phyloP scores from a whole-genome alignment of 2,797 vertebrate genomes.

The Artibeus lituratus region DNA sequence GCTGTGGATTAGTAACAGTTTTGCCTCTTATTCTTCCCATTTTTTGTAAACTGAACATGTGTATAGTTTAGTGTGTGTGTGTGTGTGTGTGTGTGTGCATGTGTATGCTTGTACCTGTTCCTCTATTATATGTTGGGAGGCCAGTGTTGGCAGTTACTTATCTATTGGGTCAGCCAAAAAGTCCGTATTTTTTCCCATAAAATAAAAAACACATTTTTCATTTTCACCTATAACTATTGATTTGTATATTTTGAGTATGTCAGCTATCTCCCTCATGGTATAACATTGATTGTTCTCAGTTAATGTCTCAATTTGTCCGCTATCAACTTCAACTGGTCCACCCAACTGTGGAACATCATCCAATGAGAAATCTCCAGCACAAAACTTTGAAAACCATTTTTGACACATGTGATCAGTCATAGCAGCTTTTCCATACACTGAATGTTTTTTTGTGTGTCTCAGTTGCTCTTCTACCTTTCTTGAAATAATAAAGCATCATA shows the following conservation, averaged over 20 bases:
- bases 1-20: not conserved
- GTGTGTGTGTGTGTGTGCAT: not conserved
- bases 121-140: not conserved
- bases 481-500: not conserved
- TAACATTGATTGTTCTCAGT: not conserved
- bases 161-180: not conserved
- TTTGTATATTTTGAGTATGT: too few species aligned
- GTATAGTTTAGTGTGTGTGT: not conserved
- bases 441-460: not conserved
- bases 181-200: too few species aligned
- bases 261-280: not conserved
- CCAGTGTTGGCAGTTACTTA: not conserved
- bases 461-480: not conserved
- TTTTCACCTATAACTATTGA: too few species aligned
- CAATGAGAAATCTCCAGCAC: not conserved
- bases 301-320: not conserved
- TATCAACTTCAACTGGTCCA: not conserved
- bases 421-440: not conserved
- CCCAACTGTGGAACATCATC: not conserved
- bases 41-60: not conserved
- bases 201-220: too few species aligned
- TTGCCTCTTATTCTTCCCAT: not conserved
- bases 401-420: not conserved
- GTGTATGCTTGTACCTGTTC: not conserved
- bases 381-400: not conserved